Evolutionary conservation across 2,888 invertebrate species (phyloP), one percentile per base, ranked within the genome.

Genomic region (Nasonovia ribisnigri): DNA sequence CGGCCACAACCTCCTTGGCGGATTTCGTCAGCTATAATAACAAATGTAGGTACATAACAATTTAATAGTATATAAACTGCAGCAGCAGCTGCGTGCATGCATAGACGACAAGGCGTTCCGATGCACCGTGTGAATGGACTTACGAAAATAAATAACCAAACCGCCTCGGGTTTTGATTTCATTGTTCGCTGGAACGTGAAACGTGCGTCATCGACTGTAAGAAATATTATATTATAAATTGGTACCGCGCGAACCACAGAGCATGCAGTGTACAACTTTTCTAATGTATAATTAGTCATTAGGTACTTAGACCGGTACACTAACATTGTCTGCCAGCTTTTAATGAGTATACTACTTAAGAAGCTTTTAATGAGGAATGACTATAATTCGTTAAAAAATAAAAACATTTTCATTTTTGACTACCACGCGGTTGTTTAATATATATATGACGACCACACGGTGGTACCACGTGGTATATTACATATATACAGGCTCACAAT

Each of bases 181-280:
- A 92, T 92, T 92, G 92, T 92, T 92, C 92, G 43, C 88, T n/a
- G 92, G 43, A 88, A 92, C 92, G 88, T 88, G 92, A 92, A 88
- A 92, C 92, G 77, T 26, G 92, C 92, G 92, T 88, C 92, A n/a
- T 67, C 54, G 92, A 48, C n/a, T 43, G 11, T 51, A n/a, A n/a
- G n/a, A 46, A 87, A 87, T 77, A 77, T 77, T 77, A 77, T 77
- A 36, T 36, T 67, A 67, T 67, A 67, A 67, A 67, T 77, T 36
- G 20, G 36, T 77, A 77, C 77, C 77, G 36, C 16, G 77, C 36
- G 77, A 36, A 77, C 36, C 36, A 20, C 77, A 42, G 20, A 6
- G 36, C 77, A 36, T 36, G 36, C n/a, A n/a, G n/a, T 20, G 77
- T 77, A 77, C 2, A 26, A 77, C 77, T 77, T 77, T 77, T 77